These are phyloP conservation scores for Lepus townsendii DNA, from an alignment of 2,797 vertebrate species.

Conservation along the genomic window DNA sequence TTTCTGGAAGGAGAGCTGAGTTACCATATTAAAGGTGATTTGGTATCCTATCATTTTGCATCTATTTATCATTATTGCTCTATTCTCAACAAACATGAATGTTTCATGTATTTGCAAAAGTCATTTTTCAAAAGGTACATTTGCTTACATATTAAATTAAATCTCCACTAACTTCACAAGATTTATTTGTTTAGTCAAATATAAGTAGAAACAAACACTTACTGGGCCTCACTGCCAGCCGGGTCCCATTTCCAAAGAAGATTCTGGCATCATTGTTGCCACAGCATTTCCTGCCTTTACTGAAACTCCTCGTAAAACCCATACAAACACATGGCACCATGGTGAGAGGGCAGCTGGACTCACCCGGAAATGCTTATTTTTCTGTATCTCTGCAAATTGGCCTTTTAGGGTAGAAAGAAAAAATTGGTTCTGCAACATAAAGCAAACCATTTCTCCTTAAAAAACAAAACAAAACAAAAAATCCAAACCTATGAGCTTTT, in stretches of 20 bases:
- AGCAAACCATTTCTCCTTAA: constrained; percentile 52
- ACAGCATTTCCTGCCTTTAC: constrained; percentile 82
- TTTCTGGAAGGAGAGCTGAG: constrained; percentile 28
- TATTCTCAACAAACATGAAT: constrained; percentile 63
- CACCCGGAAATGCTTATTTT: not conserved
- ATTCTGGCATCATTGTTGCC: constrained; percentile 77
- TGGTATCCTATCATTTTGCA: constrained; percentile 57
- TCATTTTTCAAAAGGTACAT: constrained; percentile 60
- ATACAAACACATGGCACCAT: not conserved
- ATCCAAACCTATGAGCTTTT: not conserved
- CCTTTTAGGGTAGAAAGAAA: constrained; percentile 43
- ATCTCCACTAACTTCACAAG: constrained; percentile 30
- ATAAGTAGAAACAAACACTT: constrained; percentile 75
- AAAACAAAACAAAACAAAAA: not conserved
- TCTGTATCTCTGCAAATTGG: constrained; percentile 24
- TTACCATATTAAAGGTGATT: constrained; percentile 53
- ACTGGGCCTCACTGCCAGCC: constrained; percentile 82
- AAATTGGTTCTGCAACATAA: constrained; percentile 57
- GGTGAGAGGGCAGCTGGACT: not conserved
- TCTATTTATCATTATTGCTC: constrained; percentile 64
- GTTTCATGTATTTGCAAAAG: constrained; percentile 65
- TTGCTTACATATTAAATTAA: constrained; percentile 71
- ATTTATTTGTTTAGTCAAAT: constrained; percentile 67
- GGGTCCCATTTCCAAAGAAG: constrained; percentile 86
- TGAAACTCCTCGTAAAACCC: constrained; percentile 73